These are phyloP conservation scores for Pipa parva DNA, from an alignment of 2,113 vertebrate species.

Conservation along the genomic window DNA sequence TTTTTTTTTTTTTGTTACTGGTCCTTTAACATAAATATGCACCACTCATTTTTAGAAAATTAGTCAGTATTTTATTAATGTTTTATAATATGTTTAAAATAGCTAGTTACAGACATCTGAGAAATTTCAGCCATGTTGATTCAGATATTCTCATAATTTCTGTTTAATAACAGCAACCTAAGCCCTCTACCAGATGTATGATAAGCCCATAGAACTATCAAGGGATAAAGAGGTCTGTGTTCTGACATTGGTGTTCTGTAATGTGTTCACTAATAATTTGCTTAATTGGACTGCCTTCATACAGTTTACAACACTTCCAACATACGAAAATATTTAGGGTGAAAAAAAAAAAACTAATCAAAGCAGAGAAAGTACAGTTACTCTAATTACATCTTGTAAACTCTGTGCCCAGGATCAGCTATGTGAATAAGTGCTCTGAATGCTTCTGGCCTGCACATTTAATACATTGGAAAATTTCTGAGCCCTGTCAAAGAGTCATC, in stretches of 20 bases:
- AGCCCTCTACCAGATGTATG: not conserved
- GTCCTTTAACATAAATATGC: no score
- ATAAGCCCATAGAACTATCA: not conserved
- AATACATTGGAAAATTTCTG: conserved; percentile 33
- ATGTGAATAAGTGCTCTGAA: not conserved
- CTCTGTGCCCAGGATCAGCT: conserved; percentile 23
- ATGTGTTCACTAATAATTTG: conserved; percentile 6
- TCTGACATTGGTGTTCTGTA: conserved; percentile 10
- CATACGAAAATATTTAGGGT: conserved; percentile 18
- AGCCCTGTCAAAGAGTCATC: not conserved
- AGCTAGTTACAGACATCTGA: no score
- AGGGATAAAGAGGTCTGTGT: conserved; percentile 18
- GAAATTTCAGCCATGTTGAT: no score
- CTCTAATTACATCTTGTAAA: conserved; percentile 30
- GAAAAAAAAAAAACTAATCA: conserved; percentile 23
- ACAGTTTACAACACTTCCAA: conserved; percentile 3
- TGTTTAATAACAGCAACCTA: not conserved
- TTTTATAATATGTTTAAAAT: no score
- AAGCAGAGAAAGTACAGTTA: conserved; percentile 32
- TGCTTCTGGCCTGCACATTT: conserved; percentile 43
- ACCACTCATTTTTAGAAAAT: no score
- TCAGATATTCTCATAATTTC: no score
- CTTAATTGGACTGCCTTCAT: conserved; percentile 13
- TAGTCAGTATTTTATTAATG: no score
- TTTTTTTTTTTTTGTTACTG: no score